Evolutionary conservation across 2,113 vertebrate genomes (phyloP).

Genomic region (Alectura lathami): DNA sequence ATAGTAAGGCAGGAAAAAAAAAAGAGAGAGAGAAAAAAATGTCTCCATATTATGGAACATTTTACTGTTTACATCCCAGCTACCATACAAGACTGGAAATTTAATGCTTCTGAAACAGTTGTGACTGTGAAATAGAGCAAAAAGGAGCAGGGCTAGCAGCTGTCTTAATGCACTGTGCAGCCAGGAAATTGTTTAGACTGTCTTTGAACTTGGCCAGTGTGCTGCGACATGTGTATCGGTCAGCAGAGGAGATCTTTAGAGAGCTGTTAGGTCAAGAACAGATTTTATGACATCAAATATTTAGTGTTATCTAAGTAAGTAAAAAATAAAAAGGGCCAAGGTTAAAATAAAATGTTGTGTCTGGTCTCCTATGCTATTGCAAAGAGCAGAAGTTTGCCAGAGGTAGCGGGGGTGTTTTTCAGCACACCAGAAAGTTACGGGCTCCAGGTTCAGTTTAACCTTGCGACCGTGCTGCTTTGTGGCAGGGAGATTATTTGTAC

Average conservation of each 20-base stretch:
- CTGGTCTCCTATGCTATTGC: background rate
- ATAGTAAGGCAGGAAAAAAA: background rate
- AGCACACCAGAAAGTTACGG: background rate
- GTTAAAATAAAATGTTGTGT: background rate
- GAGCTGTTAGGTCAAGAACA: background rate
- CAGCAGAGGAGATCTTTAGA: background rate
- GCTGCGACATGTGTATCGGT: background rate
- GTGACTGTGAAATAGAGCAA: background rate
- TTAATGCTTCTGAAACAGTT: background rate
- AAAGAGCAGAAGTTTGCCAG: background rate
- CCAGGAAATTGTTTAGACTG: conserved; percentile 8
- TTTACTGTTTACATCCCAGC: background rate
- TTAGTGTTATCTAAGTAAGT: conserved; percentile 2
- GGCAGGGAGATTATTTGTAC: background rate
- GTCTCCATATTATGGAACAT: background rate
- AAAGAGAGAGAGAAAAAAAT: background rate
- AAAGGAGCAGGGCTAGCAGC: background rate
- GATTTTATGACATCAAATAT: conserved; percentile 1
- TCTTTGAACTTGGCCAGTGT: background rate
- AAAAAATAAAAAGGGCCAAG: background rate
- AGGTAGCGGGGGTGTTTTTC: background rate
- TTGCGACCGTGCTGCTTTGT: background rate
- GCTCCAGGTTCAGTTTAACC: background rate
- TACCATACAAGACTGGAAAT: background rate
- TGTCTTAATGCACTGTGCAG: background rate